phyloP scores from a whole-genome alignment of 2,113 vertebrate species.

The Prunella himalayana region DNA sequence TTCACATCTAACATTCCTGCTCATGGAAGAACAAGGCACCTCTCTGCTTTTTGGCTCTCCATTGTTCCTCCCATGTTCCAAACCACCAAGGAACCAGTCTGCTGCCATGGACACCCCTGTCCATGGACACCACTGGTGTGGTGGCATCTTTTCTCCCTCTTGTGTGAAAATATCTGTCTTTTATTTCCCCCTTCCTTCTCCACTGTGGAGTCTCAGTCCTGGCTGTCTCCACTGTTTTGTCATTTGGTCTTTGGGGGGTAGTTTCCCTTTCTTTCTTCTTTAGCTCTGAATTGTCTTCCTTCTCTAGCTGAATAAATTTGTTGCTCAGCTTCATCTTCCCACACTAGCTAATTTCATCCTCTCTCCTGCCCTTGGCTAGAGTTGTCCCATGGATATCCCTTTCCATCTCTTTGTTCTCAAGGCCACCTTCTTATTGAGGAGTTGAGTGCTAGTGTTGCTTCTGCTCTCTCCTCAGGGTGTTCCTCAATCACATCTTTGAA shows the following conservation, averaged over 20 bases:
- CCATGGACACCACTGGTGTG: neutral
- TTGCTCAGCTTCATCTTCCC: neutral
- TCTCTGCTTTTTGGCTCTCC: neutral
- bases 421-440: neutral
- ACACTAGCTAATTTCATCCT: neutral
- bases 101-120: neutral
- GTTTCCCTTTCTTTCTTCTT: conserved; percentile 45
- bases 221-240: neutral
- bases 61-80: neutral
- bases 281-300: neutral
- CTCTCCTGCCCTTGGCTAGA: neutral
- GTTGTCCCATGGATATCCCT: neutral
- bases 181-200: neutral
- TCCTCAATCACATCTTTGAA: neutral
- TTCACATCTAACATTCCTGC: neutral
- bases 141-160: neutral
- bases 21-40: neutral
- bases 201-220: neutral
- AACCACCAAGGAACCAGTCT: neutral
- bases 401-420: neutral
- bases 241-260: conserved; percentile 1
- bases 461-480: neutral
- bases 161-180: neutral
- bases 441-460: neutral
- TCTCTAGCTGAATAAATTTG: neutral